These are phyloP conservation scores for Acanthis flammea DNA, from an alignment of 2,797 vertebrate species.

Conservation along the genomic window DNA sequence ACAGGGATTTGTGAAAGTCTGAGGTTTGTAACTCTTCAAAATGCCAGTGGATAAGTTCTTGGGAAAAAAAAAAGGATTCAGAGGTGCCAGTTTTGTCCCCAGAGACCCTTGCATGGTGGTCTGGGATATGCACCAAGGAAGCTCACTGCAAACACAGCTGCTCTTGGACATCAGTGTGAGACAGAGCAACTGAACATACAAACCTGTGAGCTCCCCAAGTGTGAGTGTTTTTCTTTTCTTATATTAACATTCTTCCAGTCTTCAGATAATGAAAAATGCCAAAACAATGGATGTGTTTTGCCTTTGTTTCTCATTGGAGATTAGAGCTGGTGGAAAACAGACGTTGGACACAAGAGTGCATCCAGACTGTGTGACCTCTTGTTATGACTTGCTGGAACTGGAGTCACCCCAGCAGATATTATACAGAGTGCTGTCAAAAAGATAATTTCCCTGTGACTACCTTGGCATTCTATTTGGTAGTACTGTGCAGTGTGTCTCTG, in stretches of 20 bases:
- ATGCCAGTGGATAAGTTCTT: not conserved
- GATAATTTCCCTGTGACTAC: not conserved
- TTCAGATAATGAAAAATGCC: not conserved
- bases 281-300: not conserved
- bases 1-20: not conserved
- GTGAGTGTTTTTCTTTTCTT: not conserved
- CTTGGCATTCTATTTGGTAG: not conserved
- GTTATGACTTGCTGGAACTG: not conserved
- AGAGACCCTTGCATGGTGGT: not conserved
- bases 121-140: not conserved
- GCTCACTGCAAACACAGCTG: not conserved
- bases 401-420: not conserved
- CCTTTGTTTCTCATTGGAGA: not conserved
- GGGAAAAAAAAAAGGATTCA: too few species aligned
- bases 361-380: not conserved
- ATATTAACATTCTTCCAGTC: not conserved
- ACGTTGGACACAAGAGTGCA: not conserved
- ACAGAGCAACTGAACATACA: not conserved
- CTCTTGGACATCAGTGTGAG: not conserved
- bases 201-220: not conserved
- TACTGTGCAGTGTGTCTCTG: rapidly evolving
- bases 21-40: not conserved
- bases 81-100: not conserved
- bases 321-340: not conserved
- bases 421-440: not conserved